Conservation (phyloP, 2,113 vertebrate species). For the Piaya cayana region DNA sequence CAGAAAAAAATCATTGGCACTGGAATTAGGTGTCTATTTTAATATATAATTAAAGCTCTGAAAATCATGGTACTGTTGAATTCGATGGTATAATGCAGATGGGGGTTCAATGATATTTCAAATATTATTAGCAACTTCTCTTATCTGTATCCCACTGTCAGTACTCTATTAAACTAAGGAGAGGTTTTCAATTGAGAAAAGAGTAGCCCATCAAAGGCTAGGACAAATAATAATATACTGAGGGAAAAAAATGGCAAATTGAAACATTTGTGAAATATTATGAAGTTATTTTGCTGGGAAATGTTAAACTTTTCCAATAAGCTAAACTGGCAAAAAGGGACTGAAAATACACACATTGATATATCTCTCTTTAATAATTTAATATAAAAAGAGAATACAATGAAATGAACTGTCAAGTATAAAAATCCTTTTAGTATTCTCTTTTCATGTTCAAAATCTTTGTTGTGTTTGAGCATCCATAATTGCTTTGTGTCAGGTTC, state of each 20-base stretch:
- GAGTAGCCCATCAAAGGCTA: not conserved
- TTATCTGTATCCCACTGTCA: not conserved
- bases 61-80: not conserved
- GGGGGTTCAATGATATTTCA: not conserved
- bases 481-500: slow-evolving; percentile 67
- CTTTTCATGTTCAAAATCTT: slow-evolving; percentile 72
- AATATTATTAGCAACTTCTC: not conserved
- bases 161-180: not conserved
- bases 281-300: slow-evolving; percentile 17
- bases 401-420: slow-evolving; percentile 70
- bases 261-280: slow-evolving; percentile 16
- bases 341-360: slow-evolving; percentile 49
- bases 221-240: not conserved
- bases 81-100: not conserved
- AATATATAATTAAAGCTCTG: not conserved
- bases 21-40: not conserved
- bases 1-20: not conserved
- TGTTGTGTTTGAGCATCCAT: slow-evolving; percentile 69
- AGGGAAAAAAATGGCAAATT: not conserved
- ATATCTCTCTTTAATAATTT: slow-evolving; percentile 67
- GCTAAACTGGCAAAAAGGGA: slow-evolving; percentile 38
- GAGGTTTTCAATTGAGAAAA: not conserved
- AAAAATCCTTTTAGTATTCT: slow-evolving; percentile 73
- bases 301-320: slow-evolving; percentile 52
- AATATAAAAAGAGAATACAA: slow-evolving; percentile 69